These are phyloP conservation scores for Lathamus discolor DNA, from an alignment of 2,113 vertebrate species.

Conservation along the genomic window DNA sequence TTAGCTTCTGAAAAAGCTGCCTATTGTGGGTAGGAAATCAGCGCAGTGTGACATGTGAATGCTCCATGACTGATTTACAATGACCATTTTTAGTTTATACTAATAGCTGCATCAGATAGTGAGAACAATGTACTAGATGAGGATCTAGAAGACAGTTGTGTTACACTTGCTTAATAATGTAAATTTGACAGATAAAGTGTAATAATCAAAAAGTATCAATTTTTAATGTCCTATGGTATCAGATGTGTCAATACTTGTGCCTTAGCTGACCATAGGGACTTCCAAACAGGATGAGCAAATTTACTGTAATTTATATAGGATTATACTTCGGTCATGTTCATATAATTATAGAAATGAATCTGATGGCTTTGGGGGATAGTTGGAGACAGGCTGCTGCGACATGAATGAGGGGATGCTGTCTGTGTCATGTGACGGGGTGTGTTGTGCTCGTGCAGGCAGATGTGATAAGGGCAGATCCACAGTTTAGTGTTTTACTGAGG, in stretches of 20 bases:
- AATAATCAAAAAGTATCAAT: not conserved
- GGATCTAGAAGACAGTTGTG: not conserved
- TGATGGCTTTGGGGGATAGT: not conserved
- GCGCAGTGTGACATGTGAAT: not conserved
- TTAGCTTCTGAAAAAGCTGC: not conserved
- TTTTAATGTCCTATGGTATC: not conserved
- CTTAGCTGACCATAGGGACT: not conserved
- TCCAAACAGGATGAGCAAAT: not conserved
- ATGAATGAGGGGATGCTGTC: not conserved
- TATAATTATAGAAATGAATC: not conserved
- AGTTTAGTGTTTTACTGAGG: not conserved
- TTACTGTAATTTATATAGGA: not conserved
- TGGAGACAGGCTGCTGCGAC: rapidly evolving
- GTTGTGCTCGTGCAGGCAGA: rapidly evolving
- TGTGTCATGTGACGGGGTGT: rapidly evolving
- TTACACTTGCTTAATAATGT: not conserved
- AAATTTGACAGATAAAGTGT: not conserved
- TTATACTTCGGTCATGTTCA: not conserved
- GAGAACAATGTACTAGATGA: not conserved
- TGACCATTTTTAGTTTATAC: not conserved
- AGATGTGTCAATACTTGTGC: not conserved
- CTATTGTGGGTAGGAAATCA: not conserved
- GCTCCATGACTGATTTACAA: not conserved
- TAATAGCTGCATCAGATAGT: not conserved
- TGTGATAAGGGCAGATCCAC: not conserved